Base-by-base conservation (phyloP, 2,888 invertebrate species). In the Myopa tessellatipennis region DNA sequence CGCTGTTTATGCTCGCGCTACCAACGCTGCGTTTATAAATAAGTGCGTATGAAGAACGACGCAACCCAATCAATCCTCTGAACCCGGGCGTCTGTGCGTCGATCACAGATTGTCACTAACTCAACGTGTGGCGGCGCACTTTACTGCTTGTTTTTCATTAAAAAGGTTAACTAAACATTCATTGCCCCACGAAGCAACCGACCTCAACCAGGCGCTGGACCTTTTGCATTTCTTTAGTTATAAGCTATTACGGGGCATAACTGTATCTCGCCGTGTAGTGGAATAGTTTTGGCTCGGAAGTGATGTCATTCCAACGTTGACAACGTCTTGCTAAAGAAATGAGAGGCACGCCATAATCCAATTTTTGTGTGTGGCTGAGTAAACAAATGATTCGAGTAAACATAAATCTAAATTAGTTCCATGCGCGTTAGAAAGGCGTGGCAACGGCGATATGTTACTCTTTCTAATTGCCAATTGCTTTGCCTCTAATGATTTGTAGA, bases 301-400 rank as follows among this genome's bases (percentile, higher is more conserved):
- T 65, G 65, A 65, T 65, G 65, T 65, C 65, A 65, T 65, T 18
- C 65, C 65, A 4, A 12, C 65, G 65, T 36, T 36, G 36, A 36
- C 65, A 36, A 36, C 34, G 18, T 18, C 26, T 34, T 65, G 65
- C 38, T 38, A 16, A 34, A 36, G 36, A 65, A 65, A 65, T 38
- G 34, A 3, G 65, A 26, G 2, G 1, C 26, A 26, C 26, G 26
- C 26, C 26, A 26, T 26, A 26, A 26, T 26, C 26, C 26, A 26
- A 26, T 26, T 26, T 26, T 26, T 26, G 26, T 26, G 26, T 2
- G 26, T 26, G 26, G 10, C 45, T 45, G 45, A 45, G 45, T 10
- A 45, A 45, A 45, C 10, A 55, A 55, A 16, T 55, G 14, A 2
- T 50, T 50, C 5, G n/a, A 55, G 55, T 3, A n/a, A n/a, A n/a